Evolutionary conservation across 1,140 invertebrate species (phyloP), one percentile per base, ranked within the genome.

Genomic region (Amyelois transitella): DNA sequence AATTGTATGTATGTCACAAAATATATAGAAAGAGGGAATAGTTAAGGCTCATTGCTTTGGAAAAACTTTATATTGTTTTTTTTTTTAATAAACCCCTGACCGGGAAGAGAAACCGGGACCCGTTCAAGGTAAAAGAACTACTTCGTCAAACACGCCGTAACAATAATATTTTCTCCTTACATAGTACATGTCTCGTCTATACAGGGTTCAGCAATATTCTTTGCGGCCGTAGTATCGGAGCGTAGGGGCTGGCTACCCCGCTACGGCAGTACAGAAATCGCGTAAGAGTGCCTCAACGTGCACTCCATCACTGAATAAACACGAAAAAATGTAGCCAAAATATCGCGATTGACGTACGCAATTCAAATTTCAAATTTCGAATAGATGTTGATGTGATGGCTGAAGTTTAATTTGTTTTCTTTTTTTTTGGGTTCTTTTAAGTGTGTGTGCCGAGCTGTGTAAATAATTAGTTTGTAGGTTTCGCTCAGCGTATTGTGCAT

Each of bases 261-360:
- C 74, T 56, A 62, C 49, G 62, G 51, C 68, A 84, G 81, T 81
- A 62, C 66, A 60, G 51, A 58, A 58, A 58, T 64, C 60, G 64
- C 69, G 66, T 63, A 65, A 19, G 24, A 18, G 48, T 14, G 61
- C 51, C 43, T 25, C 51, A 57, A 58, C 71, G 69, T 60, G 66
- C 55, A 48, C 43, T 48, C 53, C 51, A 2, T 53, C 44, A 44
- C 48, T 55, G 61, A 63, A 69, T 67, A 75, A 75, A 76, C 64
- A 75, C 74, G 70, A 78, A 75, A 74, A 72, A 73, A 79, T 79
- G 77, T 78, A 78, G 65, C 48, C 69, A 66, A 66, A 69, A 71
- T 67, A 58, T 45, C 66, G 66, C 65, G 64, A 69, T 19, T 12
- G 32, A 44, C 17, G 44, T 48, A 38, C 45, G 61, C 24, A 50